Percentiles rank a stretch among this genome's conserved stretches.
phyloP scores from a whole-genome alignment of 2,888 invertebrate species.

The Plagodis pulveraria region DNA sequence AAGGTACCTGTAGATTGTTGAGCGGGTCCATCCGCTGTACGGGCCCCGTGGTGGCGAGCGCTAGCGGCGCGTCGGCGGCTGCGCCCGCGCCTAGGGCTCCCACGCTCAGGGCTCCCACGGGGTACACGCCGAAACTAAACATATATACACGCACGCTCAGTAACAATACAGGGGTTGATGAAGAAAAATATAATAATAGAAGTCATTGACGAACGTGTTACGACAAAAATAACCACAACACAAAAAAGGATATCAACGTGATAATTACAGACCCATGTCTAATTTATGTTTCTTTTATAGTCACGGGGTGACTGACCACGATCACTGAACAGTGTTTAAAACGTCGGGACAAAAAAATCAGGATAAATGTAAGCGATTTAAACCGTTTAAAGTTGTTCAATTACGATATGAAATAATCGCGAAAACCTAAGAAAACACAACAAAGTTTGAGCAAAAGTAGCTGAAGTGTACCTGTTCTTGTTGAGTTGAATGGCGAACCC shows the following conservation, averaged over 20 bases:
- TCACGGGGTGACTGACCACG: no score
- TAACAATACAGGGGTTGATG: neutral
- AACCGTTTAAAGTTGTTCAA: no score
- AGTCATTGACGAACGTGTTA: no score
- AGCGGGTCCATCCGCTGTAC: slow-evolving; percentile 99
- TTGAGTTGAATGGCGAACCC: slow-evolving; percentile 99
- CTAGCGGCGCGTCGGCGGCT: slow-evolving; percentile 90
- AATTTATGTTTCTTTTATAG: no score
- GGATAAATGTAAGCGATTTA: no score
- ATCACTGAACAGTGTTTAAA: no score
- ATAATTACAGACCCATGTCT: neutral
- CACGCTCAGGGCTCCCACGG: slow-evolving; percentile 92
- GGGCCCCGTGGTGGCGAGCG: slow-evolving; percentile 93
- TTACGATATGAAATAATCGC: no score
- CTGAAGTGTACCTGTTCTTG: slow-evolving; percentile 89
- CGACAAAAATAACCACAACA: no score
- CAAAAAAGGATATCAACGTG: no score
- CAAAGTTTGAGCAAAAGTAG: neutral
- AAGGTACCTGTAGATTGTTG: slow-evolving; percentile 93
- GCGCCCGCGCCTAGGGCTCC: slow-evolving; percentile 89
- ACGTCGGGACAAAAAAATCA: no score
- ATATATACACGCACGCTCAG: neutral
- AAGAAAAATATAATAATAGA: neutral
- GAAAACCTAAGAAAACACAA: no score
- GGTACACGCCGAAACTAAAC: slow-evolving; percentile 95